Evolutionary conservation across 2,888 invertebrate species (phyloP).

Genomic region (Seira sanloemensis): DNA sequence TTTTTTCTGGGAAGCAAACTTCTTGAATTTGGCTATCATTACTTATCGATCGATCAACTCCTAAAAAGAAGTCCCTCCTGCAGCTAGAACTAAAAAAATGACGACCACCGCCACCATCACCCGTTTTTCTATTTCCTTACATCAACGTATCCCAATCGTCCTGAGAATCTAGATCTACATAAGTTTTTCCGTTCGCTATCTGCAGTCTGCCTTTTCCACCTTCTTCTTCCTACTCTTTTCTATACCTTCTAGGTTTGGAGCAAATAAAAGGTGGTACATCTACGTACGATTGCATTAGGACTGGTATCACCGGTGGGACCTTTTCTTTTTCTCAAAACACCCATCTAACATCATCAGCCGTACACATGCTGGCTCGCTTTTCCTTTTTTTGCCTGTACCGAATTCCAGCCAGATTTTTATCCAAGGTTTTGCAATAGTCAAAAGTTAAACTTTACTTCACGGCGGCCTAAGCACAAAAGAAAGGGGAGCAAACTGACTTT

Average conservation of each 20-base stretch:
- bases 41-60: slow-evolving; percentile 56
- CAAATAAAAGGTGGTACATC: not conserved
- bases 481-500: not conserved
- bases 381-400: not conserved
- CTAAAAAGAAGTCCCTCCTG: slow-evolving; percentile 29
- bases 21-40: slow-evolving; percentile 57
- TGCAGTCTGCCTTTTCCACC: not conserved
- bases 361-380: not conserved
- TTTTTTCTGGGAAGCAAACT: slow-evolving; percentile 26
- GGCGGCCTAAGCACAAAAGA: not conserved
- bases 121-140: not conserved
- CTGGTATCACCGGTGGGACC: slow-evolving; percentile 28
- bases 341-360: slow-evolving; percentile 45
- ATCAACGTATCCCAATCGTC: not conserved
- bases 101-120: slow-evolving; percentile 14
- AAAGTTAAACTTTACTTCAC: not conserved
- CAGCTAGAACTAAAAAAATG: not conserved
- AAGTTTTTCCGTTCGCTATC: not conserved
- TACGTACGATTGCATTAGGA: not conserved
- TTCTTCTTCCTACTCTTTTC: not conserved
- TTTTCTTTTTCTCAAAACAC: slow-evolving; percentile 51
- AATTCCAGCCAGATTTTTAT: not conserved
- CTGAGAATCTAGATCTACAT: not conserved
- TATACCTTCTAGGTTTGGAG: not conserved
- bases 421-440: not conserved